Evolutionary conservation across 37 sponge, comb jelly and placozoan genomes (phyloP), one percentile per base, ranked within the genome.

Genomic region (Tethya wilhelma): DNA sequence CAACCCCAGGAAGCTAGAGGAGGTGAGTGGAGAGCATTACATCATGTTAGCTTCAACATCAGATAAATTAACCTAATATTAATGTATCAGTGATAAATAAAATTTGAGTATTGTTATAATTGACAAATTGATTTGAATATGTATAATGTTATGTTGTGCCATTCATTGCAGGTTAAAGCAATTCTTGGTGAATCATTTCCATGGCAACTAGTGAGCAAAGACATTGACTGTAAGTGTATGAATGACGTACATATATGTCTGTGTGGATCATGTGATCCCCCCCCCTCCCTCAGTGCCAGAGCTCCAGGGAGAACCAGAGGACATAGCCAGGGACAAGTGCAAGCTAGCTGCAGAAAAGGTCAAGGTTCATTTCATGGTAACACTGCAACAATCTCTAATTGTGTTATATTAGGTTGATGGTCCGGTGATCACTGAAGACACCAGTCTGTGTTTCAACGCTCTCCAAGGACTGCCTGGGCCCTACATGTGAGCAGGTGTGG

Each of bases 381-480:
- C n/a, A n/a, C n/a, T n/a, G n/a, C n/a, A n/a, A n/a, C n/a, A n/a
- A n/a, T n/a, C n/a, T n/a, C n/a, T n/a, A n/a, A n/a, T n/a, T n/a
- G n/a, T n/a, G n/a, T n/a, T n/a, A n/a, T 69, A 23, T 3, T 53
- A 90, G 94, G 64, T 93, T 11, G 34, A 91, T 6, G 93, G 89
- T 29, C 93, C 98, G 23, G 95, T 97, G 53, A 81, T 97, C 23
- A 82, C 72, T 26, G 98, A 97, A 74, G 98, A 97, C 77, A 97
- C 95, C 26, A 93, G 93, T 79, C 86, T 97, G 44, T 95, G 95
- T 42, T 97, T 87, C 79, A 92, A 90, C 59, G 95, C 98, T 19
- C 89, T 97, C 45, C 72, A 90, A 0, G 98, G 98, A 56, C 86
- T 97, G 25, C 98, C 98, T 26, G 98, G 98, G 29, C 98, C 98